A percentile compares a stretch with the other conserved stretches of the same genome.
Conservation (phyloP, 1,140 invertebrate species). For the Cydia strobilella region DNA sequence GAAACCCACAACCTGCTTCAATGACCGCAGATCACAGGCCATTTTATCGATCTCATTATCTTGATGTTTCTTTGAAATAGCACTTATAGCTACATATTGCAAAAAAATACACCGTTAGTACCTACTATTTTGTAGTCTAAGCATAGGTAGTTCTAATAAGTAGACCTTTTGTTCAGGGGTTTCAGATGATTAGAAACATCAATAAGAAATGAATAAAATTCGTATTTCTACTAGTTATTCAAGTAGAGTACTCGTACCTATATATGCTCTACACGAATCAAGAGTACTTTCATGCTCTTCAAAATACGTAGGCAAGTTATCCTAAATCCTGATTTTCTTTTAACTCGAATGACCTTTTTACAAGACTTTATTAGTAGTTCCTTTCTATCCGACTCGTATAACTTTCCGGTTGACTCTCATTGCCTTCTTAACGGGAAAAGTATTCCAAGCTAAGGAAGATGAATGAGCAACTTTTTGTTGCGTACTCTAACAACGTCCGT, state of each 20-base stretch:
- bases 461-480: not conserved
- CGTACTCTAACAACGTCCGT: not conserved
- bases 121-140: too few species aligned
- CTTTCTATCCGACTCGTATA: not conserved
- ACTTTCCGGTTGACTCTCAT: slow-evolving; percentile 8
- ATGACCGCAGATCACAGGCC: not conserved
- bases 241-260: too few species aligned
- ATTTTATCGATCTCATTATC: slow-evolving; percentile 9
- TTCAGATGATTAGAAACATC: too few species aligned
- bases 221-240: too few species aligned
- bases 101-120: too few species aligned
- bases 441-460: not conserved
- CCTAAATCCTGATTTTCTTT: not conserved
- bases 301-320: too few species aligned
- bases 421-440: slow-evolving; percentile 6
- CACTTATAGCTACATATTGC: not conserved
- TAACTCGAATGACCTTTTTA: not conserved
- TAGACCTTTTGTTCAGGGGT: too few species aligned
- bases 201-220: too few species aligned
- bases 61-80: not conserved
- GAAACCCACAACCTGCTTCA: not conserved
- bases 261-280: too few species aligned
- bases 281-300: too few species aligned
- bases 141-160: too few species aligned
- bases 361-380: not conserved